These are phyloP conservation scores for Sus scrofa DNA, from an alignment of 2,113 vertebrate species.

Conservation along the genomic window T2T-Sscrofa CM000817.6:120022001-120022500, in stretches of 20 bases:
- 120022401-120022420: not conserved
- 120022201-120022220: slow-evolving; percentile 48
- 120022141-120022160: slow-evolving; percentile 64
- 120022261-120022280: not conserved
- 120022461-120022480: not conserved
- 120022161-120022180: not conserved
- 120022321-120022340: slow-evolving; percentile 44
- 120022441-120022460: not conserved
- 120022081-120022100: too few relatives aligned
- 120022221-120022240: slow-evolving; percentile 50
- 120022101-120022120: too few relatives aligned
- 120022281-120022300: not conserved
- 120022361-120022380: slow-evolving; percentile 8
- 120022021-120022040: too few relatives aligned
- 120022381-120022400: slow-evolving; percentile 19
- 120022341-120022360: slow-evolving; percentile 32
- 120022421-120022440: not conserved
- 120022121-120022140: not conserved
- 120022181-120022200: slow-evolving; percentile 23
- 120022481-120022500: slow-evolving; percentile 34
- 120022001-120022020: too few relatives aligned
- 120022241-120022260: slow-evolving; percentile 36
- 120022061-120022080: too few relatives aligned
- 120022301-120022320: not conserved
- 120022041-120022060: too few relatives aligned